phyloP scores from a whole-genome alignment of 2,113 vertebrate genomes.

The Ibidorhyncha struthersii region DNA sequence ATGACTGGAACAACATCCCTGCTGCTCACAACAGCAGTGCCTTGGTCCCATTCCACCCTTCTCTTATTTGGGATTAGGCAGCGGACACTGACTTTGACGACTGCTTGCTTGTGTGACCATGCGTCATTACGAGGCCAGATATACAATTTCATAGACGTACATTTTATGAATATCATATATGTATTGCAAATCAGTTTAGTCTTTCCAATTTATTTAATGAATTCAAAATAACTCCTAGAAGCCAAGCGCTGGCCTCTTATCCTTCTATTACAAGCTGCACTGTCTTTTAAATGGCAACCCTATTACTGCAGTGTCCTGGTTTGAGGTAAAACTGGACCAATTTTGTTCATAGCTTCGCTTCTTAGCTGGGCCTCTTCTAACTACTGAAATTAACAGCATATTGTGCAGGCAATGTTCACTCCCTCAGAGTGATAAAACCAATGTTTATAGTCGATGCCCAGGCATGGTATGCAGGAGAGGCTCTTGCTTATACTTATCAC shows the following conservation, averaged over 20 bases:
- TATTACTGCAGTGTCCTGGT: no score
- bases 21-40: not conserved
- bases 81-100: not conserved
- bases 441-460: no score
- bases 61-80: not conserved
- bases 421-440: no score
- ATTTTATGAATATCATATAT: not conserved
- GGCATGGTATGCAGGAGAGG: no score
- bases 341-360: no score
- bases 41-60: rapidly evolving
- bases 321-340: no score
- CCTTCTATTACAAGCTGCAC: not conserved
- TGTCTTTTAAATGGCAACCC: not conserved
- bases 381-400: no score
- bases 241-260: not conserved
- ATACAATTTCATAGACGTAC: not conserved
- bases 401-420: no score
- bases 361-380: no score
- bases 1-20: not conserved
- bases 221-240: not conserved
- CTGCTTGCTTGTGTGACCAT: not conserved
- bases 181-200: not conserved
- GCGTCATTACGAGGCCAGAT: not conserved
- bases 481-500: no score
- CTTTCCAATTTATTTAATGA: not conserved